These are phyloP conservation scores for Ormyrus labotus DNA, from an alignment of 2,888 invertebrate genomes.

Conservation along the genomic window DNA sequence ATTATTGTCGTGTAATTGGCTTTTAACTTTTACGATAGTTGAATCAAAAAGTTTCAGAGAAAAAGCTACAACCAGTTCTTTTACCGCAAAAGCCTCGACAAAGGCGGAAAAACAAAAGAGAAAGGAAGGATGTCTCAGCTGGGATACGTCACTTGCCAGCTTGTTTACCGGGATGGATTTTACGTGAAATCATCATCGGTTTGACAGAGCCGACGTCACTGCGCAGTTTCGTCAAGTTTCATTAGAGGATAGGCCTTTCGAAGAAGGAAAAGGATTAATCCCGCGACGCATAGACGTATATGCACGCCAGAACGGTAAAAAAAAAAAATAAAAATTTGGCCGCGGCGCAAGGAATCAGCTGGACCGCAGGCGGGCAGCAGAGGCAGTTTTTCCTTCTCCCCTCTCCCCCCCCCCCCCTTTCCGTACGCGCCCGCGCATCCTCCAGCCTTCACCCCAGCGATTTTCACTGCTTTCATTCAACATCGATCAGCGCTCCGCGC, in stretches of 20 bases:
- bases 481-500: neutral
- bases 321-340: neutral
- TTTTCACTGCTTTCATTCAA: slow-evolving; percentile 22
- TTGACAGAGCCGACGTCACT: neutral
- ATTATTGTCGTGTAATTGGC: no score
- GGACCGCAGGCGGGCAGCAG: neutral
- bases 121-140: neutral
- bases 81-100: no score
- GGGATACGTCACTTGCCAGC: neutral
- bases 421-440: slow-evolving; percentile 1
- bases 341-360: neutral
- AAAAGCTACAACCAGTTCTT: no score
- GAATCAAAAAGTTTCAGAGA: no score
- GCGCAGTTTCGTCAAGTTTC: neutral
- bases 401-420: neutral
- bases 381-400: neutral
- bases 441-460: slow-evolving; percentile 6
- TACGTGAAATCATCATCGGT: neutral
- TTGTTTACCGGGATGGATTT: slow-evolving; percentile 14
- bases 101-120: neutral
- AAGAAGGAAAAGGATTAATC: neutral
- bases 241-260: neutral
- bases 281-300: neutral
- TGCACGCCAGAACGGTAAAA: neutral
- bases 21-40: no score